Evolutionary conservation across 2,797 vertebrate species (phyloP), one percentile per base, ranked within the genome.

Genomic region (Netta rufina): DNA sequence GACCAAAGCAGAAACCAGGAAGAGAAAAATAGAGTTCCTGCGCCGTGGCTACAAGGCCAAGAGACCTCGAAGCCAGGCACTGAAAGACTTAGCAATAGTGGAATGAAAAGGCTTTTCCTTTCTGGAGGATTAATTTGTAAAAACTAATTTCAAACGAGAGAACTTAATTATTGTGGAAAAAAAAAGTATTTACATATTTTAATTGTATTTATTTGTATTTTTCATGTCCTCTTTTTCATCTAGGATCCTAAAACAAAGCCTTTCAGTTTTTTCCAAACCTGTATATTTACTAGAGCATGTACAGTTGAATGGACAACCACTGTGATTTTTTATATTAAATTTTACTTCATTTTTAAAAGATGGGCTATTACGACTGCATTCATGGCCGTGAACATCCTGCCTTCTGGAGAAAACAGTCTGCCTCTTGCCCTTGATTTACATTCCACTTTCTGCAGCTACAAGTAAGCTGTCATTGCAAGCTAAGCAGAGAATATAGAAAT

Each of bases 1-100:
- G 95, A 99, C 98, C 96, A 99, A 99, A 98, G 98, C 97, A 0
- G 99, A 99, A 97, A 98, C 98, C 17, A 99, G 98, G 96, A 99
- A 99, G 96, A 98, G 99, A 94, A 99, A 99, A 97, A 98, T 98
- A 3, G 99, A 99, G 93, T 98, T 99, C 87, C 96, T 99, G 15
- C 98, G 98, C 36, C 98, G 99, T 1, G 97, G 97, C 47, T 98
- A 98, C 92, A 99, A 99, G 97, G 98, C 99, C 33, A 99, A 99
- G 97, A 99, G 97, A 96, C 97, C 97, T 6, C 98, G 98, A 86
- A 98, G 98, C 86, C 98, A 98, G 1, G 93, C 98, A 0, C 98
- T 99, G 60, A 99, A 98, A 96, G 98, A 99, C 79, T 95, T 99
- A 93, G 99, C 99, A 24, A 98, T 99, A 96, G 98, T 99, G 90